Evolutionary conservation across 2,113 vertebrate species (phyloP).

Genomic region (Geococcyx californianus): DNA sequence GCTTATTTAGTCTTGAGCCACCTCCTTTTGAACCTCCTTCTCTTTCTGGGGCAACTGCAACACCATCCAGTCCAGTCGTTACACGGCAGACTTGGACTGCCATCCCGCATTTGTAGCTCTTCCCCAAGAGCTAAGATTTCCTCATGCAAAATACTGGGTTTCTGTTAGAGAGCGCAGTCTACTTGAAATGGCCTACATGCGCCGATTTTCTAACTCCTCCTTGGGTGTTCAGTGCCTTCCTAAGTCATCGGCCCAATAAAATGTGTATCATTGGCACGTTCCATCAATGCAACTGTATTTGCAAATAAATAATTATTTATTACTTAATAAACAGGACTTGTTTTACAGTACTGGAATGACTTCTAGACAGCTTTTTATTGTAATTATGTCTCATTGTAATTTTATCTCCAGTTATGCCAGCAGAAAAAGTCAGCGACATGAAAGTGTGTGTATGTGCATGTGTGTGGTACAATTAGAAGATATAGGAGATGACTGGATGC

Average conservation of each 20-base stretch:
- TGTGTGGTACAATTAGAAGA: not conserved
- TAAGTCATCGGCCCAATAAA: not conserved
- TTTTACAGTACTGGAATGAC: conserved; percentile 27
- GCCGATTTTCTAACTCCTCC: not conserved
- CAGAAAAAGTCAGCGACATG: not conserved
- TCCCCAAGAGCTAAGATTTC: not conserved
- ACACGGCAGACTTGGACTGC: not conserved
- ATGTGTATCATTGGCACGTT: not conserved
- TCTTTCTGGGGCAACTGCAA: not conserved
- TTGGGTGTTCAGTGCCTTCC: not conserved
- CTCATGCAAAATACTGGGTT: not conserved
- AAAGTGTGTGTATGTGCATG: not conserved
- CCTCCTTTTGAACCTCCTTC: not conserved
- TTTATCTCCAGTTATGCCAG: not conserved
- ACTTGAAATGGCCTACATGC: not conserved
- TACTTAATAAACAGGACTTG: conserved; percentile 39
- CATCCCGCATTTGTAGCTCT: not conserved
- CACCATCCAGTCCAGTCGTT: not conserved
- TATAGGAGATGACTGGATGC: not conserved
- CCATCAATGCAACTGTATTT: not conserved
- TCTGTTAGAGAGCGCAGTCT: not conserved
- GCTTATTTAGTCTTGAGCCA: not conserved
- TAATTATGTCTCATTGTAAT: not conserved
- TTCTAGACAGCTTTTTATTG: not conserved
- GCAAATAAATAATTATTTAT: conserved; percentile 25